Evolutionary conservation across 2,888 invertebrate genomes (phyloP), one percentile per base, ranked within the genome.

Genomic region (Pelosia muscerda): DNA sequence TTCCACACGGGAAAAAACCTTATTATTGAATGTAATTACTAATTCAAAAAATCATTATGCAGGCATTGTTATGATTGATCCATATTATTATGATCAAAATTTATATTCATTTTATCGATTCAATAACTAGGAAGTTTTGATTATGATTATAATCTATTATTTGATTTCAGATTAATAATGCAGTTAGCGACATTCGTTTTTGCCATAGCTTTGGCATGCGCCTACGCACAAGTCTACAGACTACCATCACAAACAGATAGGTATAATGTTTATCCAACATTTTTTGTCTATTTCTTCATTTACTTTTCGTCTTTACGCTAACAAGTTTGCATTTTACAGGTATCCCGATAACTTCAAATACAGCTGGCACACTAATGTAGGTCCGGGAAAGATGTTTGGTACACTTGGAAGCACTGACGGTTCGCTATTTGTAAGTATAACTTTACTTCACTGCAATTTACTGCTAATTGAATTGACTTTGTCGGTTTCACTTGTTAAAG

Each of bases 381-480:
- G 86, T 2, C 76, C 80, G 0, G 88, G 88, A 1, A 70, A 79
- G n/a, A 65, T 87, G 53, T 91, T 90, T 65, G 90, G 91, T 0
- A 87, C 84, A 2, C 76, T 92, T 0, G 91, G 91, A 22, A 80
- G 84, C 28, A 88, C 84, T 42, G 87, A 88, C 60, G 79, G 78
- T 10, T 88, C 88, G 13, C 70, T 91, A 19, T 91, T 85, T 69
- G 91, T 92, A 74, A 88, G 90, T 71, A 26, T 23, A 26, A 19
- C 19, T 1, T 5, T 19, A n/a, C n/a, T 49, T n/a, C 49, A 49
- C 3, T 31, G 10, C 31, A 6, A 10, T 31, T 31, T 31, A 10
- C 9, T 8, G 1, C 6, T 31, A 8, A 28, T 8, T 5, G 3
- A 5, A 28, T 28, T 28, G 28, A 3, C 8, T 28, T n/a, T n/a